Conservation (phyloP, 2,888 invertebrate genomes). For the Ochropacha duplaris region DNA sequence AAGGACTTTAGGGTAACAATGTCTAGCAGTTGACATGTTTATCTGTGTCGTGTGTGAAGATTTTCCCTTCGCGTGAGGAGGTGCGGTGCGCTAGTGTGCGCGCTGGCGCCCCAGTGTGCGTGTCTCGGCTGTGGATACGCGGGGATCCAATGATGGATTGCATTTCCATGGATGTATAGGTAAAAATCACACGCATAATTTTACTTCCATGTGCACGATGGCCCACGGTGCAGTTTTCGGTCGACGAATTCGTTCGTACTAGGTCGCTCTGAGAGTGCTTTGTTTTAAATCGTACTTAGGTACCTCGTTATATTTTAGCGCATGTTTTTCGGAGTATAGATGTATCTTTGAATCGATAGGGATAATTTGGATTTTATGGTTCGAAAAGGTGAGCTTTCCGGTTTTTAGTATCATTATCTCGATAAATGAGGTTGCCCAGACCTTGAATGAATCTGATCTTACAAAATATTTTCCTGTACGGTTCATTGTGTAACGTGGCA, state of each 20-base stretch:
- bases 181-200: slow-evolving; percentile 68
- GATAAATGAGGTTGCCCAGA: slow-evolving; percentile 49
- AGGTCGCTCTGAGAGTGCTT: slow-evolving; percentile 45
- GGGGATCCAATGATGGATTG: slow-evolving; percentile 81
- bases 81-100: slow-evolving; percentile 74
- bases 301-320: slow-evolving; percentile 42
- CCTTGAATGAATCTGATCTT: slow-evolving; percentile 59
- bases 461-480: slow-evolving; percentile 56
- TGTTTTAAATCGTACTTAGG: slow-evolving; percentile 48
- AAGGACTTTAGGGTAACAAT: slow-evolving; percentile 81
- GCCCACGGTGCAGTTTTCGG: slow-evolving; percentile 42
- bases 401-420: slow-evolving; percentile 51
- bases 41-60: slow-evolving; percentile 83
- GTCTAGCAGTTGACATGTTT: slow-evolving; percentile 83
- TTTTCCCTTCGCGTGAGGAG: slow-evolving; percentile 83
- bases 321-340: slow-evolving; percentile 51
- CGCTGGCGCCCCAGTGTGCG: slow-evolving; percentile 62
- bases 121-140: slow-evolving; percentile 65
- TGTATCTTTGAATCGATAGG: slow-evolving; percentile 60
- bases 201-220: slow-evolving; percentile 46
- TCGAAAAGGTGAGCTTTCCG: slow-evolving; percentile 41
- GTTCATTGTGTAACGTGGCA: slow-evolving; percentile 45
- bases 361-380: slow-evolving; percentile 42
- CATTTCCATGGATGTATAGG: slow-evolving; percentile 80
- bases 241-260: slow-evolving; percentile 29